phyloP scores from a whole-genome alignment of 2,113 vertebrate genomes.

The Chionodraco myersi region DNA sequence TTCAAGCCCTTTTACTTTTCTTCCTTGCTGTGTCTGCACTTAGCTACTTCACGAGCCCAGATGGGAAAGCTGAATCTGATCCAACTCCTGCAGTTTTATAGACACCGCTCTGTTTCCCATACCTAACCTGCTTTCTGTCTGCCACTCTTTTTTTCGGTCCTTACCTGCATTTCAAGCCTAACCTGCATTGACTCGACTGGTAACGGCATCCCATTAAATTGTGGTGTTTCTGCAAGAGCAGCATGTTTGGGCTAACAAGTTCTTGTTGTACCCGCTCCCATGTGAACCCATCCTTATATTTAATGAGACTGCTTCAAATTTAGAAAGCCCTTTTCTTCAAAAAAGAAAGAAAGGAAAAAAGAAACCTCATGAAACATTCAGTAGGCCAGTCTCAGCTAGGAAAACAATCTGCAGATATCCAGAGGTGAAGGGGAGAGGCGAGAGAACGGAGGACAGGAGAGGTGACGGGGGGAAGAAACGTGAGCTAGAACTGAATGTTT shows the following conservation, averaged over 20 bases:
- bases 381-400: constrained; percentile 57
- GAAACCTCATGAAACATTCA: constrained; percentile 77
- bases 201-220: constrained; percentile 42
- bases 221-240: constrained; percentile 21
- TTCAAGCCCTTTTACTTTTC: constrained; percentile 28
- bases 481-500: constrained; percentile 82
- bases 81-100: constrained; percentile 10
- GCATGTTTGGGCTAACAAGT: constrained; percentile 62
- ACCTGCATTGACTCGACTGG: constrained; percentile 21
- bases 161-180: constrained; percentile 33
- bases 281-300: constrained; percentile 64
- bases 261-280: constrained; percentile 49
- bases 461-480: constrained; percentile 59
- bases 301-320: constrained; percentile 64
- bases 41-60: constrained; percentile 15
- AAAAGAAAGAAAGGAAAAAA: constrained; percentile 20
- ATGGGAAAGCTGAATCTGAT: constrained; percentile 19
- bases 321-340: constrained; percentile 31
- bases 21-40: constrained; percentile 21
- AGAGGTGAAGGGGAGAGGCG: constrained; percentile 68
- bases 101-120: background rate
- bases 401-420: constrained; percentile 73
- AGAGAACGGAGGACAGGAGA: constrained; percentile 54
- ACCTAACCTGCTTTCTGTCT: background rate
- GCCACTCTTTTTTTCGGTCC: background rate